A percentile compares a stretch with the other conserved stretches of the same genome.
Evolutionary conservation across 2,113 vertebrate species (phyloP).

Genomic region (Salvelinus fontinalis): DNA sequence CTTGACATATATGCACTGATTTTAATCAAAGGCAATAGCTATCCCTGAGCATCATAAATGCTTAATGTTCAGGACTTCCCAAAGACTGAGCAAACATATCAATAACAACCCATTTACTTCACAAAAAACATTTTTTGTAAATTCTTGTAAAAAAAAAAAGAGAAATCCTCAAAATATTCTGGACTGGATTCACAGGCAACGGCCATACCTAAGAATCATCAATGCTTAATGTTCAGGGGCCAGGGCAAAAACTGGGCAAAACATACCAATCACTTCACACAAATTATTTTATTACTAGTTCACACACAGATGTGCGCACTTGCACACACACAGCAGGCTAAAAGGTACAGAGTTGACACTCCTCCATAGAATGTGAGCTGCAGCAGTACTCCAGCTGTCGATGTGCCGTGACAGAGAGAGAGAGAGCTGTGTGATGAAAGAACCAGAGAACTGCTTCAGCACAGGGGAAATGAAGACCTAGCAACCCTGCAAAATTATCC

Average conservation of each 20-base stretch:
- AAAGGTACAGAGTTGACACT: background rate
- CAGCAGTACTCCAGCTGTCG: background rate
- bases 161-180: too few species aligned
- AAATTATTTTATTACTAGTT: too few species aligned
- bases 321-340: background rate
- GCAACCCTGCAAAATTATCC: slow-evolving; percentile 37
- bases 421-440: slow-evolving; percentile 11
- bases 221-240: too few species aligned
- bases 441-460: background rate
- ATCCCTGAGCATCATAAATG: too few species aligned
- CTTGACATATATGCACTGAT: too few species aligned
- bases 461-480: slow-evolving; percentile 13
- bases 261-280: background rate
- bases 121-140: too few species aligned
- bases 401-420: background rate
- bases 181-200: background rate
- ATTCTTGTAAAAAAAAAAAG: too few species aligned
- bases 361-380: background rate
- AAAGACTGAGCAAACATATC: too few species aligned
- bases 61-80: too few species aligned
- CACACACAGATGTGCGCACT: background rate
- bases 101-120: too few species aligned
- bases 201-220: background rate
- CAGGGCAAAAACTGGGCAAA: background rate
- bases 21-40: too few species aligned